Base-by-base conservation (phyloP, 2,113 vertebrate genomes). In the Cromileptes altivelis region DNA sequence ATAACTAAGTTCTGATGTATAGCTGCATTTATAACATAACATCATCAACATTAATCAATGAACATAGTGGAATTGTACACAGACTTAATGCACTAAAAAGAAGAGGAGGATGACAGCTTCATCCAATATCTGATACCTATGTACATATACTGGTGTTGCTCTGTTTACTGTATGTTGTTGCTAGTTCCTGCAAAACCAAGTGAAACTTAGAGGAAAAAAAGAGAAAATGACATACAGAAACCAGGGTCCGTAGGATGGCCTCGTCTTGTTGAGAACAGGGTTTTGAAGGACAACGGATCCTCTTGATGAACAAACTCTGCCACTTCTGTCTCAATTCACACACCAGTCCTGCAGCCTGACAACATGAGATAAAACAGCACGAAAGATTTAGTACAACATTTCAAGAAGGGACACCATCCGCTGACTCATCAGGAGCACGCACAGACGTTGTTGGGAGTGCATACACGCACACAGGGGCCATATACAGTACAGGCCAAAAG, bases 241-340 rank as follows among this genome's bases (percentile, higher is more conserved):
- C 93, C 82, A 99, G 91, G 33, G 97, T 92, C 77, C 93, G 94
- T 77, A 99, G 61, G 37, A 95, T 95, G 65, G 95, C 90, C 89
- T 99, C 97, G 62, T 99, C 98, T 70, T 91, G 95, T 85, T 96
- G 96, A 82, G 97, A 97, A 96, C 96, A 97, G 0, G 95, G 94
- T 89, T 97, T 98, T n/a, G 97, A 96, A 8, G 97, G 97, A 55
- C 93, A 94, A 77, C 93, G 95, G 93, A 98, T 97, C 64, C 96
- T 94, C 56, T 96, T 96, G 81, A 97, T 88, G 91, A 99, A 97
- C 84, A 99, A 91, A 69, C 94, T 96, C 12, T 98, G 96, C 98
- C 98, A 99, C 87, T 98, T 99, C 78, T 97, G 96, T 71, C 97
- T 96, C 49, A 99, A 95, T 71, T 98, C 96, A 49, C 97, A 94